These are phyloP conservation scores for Mus minutoides DNA, from an alignment of 2,797 vertebrate genomes.

Conservation along the genomic window DNA sequence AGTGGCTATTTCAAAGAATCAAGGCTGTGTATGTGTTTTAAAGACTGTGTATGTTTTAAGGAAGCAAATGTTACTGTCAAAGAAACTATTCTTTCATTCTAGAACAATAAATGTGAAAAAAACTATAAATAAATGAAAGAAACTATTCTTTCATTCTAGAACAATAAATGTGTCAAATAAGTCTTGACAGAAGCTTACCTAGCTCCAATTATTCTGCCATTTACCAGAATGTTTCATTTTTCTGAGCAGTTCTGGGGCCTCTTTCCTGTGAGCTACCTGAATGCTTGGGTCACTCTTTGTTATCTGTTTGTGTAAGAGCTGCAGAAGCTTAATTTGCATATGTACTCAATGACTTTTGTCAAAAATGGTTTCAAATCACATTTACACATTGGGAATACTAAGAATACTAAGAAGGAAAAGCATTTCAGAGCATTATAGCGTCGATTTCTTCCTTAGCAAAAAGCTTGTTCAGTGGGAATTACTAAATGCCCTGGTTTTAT, in stretches of 20 bases:
- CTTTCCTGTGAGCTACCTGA: conserved; percentile 56
- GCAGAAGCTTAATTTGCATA: conserved; percentile 65
- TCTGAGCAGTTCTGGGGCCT: background rate
- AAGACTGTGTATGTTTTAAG: conserved; percentile 26
- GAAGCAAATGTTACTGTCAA: conserved; percentile 47
- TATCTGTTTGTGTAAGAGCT: conserved; percentile 10
- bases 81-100: too few relatives aligned
- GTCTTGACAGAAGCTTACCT: conserved; percentile 44
- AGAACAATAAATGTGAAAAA: too few relatives aligned
- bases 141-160: too few relatives aligned
- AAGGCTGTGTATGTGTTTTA: background rate
- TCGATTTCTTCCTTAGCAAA: background rate
- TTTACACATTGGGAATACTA: conserved; percentile 38
- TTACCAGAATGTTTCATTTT: conserved; percentile 49
- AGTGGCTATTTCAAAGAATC: conserved; percentile 49
- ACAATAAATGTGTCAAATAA: conserved; percentile 74
- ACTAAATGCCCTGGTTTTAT: conserved; percentile 27
- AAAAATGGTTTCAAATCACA: conserved; percentile 54
- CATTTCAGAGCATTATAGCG: background rate
- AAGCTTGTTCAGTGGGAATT: conserved; percentile 30
- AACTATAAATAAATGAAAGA: too few relatives aligned
- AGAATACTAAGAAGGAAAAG: background rate
- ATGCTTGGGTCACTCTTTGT: conserved; percentile 29
- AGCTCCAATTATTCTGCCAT: conserved; percentile 58
- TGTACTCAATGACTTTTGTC: conserved; percentile 57